Conservation (phyloP, 2,113 vertebrate genomes). For the Colossoma macropomum region DNA sequence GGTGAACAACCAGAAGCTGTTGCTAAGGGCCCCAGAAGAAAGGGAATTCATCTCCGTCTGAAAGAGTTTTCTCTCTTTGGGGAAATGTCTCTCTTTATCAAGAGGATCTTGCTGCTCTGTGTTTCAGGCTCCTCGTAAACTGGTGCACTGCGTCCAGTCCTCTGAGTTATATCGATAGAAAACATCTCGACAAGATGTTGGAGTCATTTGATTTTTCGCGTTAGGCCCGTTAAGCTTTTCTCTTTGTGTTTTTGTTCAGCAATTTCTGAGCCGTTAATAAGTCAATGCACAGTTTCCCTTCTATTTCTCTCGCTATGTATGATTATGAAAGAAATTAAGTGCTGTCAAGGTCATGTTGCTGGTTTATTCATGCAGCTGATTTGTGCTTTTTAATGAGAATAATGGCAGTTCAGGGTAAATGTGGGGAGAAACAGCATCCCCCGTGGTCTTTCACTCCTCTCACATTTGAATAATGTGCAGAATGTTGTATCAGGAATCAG, state of each 20-base stretch:
- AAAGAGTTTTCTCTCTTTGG: slow-evolving; percentile 8
- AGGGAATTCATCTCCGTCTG: slow-evolving; percentile 18
- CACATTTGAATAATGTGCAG: neutral
- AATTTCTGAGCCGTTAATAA: neutral
- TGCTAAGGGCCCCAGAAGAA: slow-evolving; percentile 51
- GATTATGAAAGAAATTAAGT: neutral
- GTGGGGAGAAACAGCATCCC: too few relatives aligned
- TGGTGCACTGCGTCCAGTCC: neutral
- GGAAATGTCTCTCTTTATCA: slow-evolving; percentile 43
- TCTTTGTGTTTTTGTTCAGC: neutral
- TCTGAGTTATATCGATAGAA: neutral
- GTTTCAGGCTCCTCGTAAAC: slow-evolving; percentile 2
- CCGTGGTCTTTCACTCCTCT: neutral
- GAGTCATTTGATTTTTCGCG: neutral
- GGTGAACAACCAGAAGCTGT: slow-evolving; percentile 57
- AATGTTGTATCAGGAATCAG: neutral
- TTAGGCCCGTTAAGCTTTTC: neutral
- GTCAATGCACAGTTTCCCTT: neutral
- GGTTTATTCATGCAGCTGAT: neutral
- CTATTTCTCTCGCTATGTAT: neutral
- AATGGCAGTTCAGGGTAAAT: neutral
- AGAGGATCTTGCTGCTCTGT: slow-evolving; percentile 18
- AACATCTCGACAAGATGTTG: neutral
- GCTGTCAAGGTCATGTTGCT: neutral
- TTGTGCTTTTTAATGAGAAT: neutral